Percentiles rank a stretch among this genome's conserved stretches.
phyloP scores from a whole-genome alignment of 2,888 invertebrate genomes.

The Acronicta psi region DNA sequence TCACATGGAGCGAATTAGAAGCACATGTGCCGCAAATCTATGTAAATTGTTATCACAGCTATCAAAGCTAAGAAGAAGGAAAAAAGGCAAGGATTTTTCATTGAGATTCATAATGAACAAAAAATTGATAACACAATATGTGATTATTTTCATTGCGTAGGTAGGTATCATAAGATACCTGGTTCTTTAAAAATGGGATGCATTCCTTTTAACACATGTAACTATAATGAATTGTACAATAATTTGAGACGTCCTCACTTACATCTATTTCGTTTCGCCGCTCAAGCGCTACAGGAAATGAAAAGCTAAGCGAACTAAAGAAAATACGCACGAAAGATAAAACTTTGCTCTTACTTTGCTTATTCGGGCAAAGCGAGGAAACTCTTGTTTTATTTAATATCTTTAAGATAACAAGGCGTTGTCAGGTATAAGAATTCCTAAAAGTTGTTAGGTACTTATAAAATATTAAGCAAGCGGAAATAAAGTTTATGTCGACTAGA shows the following conservation, averaged over 20 bases:
- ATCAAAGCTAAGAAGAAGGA: background rate
- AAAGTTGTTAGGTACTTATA: background rate
- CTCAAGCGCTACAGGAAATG: background rate
- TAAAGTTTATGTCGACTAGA: background rate
- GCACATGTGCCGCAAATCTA: background rate
- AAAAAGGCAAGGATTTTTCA: too few relatives aligned
- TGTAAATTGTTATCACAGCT: background rate
- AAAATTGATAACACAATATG: too few relatives aligned
- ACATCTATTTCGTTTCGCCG: background rate
- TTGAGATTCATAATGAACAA: too few relatives aligned
- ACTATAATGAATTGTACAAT: too few relatives aligned
- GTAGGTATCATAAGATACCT: too few relatives aligned
- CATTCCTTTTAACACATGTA: too few relatives aligned
- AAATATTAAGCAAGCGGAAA: background rate
- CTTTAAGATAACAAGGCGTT: background rate
- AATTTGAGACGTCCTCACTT: too few relatives aligned
- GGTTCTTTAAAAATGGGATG: too few relatives aligned
- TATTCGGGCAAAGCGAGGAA: constrained; percentile 1
- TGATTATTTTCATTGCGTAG: too few relatives aligned
- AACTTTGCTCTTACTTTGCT: background rate
- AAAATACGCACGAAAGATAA: background rate
- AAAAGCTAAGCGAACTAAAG: background rate
- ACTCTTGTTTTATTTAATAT: constrained; percentile 1
- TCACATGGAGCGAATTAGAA: background rate
- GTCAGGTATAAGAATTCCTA: background rate